Evolutionary conservation across 2,113 vertebrate species (phyloP), one percentile per base, ranked within the genome.

Genomic region (Rhea pennata): DNA sequence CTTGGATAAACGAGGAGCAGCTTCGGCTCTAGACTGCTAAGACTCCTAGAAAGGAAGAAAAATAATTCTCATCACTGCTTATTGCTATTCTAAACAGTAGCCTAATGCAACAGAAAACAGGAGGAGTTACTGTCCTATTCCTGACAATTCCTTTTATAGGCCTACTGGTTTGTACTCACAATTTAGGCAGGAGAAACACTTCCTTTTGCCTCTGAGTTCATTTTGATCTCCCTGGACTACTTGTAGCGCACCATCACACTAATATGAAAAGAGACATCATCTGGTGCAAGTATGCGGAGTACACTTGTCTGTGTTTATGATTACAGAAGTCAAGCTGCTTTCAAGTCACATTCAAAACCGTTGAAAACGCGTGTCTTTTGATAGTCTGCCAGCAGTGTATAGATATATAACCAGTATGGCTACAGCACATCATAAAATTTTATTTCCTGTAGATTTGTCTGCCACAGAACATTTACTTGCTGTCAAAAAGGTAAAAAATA

Each of bases 371-470:
- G 86, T 0, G 3, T 79, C 92, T 94, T 97, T 95, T 97, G 95
- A 95, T 95, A 92, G 87, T 88, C 95, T 97, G 93, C 87, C 96
- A 95, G 90, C 79, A 93, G 76, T 4, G 9, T 96, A 95, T 50
- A 95, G 94, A 97, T 93, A 91, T 72, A 95, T 87, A 97, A 92
- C 83, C 71, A 50, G 65, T 44, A 92, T 40, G 83, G 89, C 78
- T 94, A 92, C 58, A 89, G 84, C 72, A 96, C 79, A 91, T 95
- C 89, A 88, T 96, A 96, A 97, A 96, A 93, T 92, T 94, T 97
- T 97, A 97, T 96, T 95, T 97, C 93, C 96, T 93, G 90, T 94
- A 96, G 95, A 95, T 97, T 96, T 95, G 93, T 91, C 97, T 97
- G 97, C 97, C 95, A 97, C 91, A 96, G 95, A 96, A 96, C 95